Conservation (phyloP, 2,797 vertebrate genomes). For the Avahi laniger region DNA sequence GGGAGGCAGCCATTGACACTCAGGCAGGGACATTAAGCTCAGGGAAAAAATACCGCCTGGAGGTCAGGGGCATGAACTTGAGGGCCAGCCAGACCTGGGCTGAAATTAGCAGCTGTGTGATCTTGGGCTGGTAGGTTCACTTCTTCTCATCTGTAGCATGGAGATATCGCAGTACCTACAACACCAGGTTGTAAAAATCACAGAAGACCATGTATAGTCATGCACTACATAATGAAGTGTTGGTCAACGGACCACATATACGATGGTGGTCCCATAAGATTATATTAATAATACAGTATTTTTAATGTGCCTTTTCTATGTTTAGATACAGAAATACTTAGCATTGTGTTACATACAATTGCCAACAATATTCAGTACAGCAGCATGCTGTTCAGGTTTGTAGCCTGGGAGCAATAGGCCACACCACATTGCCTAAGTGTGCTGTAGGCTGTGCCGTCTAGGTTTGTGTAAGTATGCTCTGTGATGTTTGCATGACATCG, state of each 20-base stretch:
- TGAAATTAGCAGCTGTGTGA: background rate
- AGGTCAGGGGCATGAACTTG: background rate
- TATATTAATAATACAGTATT: background rate
- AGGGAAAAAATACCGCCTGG: background rate
- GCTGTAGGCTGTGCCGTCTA: background rate
- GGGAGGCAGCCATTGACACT: background rate
- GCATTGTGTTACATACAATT: background rate
- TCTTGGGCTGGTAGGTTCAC: background rate
- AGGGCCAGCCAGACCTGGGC: background rate
- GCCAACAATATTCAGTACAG: background rate
- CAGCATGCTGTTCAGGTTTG: background rate
- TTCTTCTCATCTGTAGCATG: background rate
- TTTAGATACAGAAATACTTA: background rate
- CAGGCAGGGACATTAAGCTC: background rate
- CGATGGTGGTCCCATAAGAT: background rate
- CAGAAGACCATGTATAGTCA: background rate
- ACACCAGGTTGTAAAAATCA: fast-evolving
- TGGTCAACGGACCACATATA: background rate
- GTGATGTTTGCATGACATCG: background rate
- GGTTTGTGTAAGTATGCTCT: background rate
- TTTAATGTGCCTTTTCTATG: background rate
- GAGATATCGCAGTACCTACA: background rate
- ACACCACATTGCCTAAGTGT: background rate
- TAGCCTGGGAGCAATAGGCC: background rate
- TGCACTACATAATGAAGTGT: background rate